These are phyloP conservation scores for Hypomesus transpacificus DNA, from an alignment of 2,113 vertebrate species.

Conservation along the genomic window DNA sequence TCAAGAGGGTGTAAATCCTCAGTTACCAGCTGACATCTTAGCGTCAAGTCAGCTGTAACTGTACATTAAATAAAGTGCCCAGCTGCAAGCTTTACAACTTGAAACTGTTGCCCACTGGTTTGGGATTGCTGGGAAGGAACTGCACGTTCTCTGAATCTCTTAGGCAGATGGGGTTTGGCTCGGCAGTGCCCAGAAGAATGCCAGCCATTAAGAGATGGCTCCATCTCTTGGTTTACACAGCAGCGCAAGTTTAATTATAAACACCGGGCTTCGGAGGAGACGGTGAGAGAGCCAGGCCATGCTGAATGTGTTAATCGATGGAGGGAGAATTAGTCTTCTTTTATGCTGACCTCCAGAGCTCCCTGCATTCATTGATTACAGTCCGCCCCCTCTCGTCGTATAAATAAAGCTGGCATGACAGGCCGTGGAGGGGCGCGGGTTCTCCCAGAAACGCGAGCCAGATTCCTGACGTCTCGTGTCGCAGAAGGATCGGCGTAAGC, in stretches of 20 bases:
- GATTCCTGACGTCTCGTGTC: neutral
- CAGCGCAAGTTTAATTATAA: conserved; percentile 41
- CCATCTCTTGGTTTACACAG: conserved; percentile 29
- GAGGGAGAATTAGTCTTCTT: conserved; percentile 52
- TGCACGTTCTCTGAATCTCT: neutral
- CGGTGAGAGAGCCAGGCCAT: conserved; percentile 25
- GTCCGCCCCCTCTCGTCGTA: conserved; percentile 55
- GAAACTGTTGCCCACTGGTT: neutral
- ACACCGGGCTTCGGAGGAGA: conserved; percentile 22
- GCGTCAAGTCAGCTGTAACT: too few relatives aligned
- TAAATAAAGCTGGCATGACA: conserved; percentile 40
- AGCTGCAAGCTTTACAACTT: too few relatives aligned
- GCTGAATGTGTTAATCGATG: conserved; percentile 54
- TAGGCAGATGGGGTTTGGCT: conserved; percentile 18
- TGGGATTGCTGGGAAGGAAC: conserved; percentile 8
- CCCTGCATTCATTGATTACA: conserved; percentile 67
- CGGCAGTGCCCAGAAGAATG: neutral
- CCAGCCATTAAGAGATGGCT: conserved; percentile 12
- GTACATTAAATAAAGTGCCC: too few relatives aligned
- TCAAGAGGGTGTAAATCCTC: too few relatives aligned
- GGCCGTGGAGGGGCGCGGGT: neutral
- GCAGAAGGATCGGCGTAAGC: conserved; percentile 32
- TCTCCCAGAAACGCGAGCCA: conserved; percentile 11
- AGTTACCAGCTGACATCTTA: too few relatives aligned
- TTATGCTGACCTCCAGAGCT: conserved; percentile 66